Conservation (phyloP, 1,140 invertebrate genomes). For the Trichonephila clavata region DNA sequence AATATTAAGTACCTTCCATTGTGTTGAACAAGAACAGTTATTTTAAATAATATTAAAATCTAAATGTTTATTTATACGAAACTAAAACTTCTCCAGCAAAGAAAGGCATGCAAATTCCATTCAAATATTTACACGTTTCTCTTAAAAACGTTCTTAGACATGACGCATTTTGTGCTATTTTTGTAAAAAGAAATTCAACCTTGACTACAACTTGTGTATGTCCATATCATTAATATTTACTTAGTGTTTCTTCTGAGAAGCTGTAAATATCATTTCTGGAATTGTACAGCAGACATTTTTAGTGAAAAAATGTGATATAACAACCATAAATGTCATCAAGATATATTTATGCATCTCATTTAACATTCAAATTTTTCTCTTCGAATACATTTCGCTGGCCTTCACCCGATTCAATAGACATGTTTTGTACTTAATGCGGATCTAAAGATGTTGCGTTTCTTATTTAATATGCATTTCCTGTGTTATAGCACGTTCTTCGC, state of each 20-base stretch:
- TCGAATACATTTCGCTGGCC: background rate
- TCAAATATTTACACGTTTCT: background rate
- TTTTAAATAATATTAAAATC: too few species aligned
- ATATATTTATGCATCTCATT: conserved; percentile 7
- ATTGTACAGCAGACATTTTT: conserved; percentile 7
- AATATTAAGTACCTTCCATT: too few species aligned
- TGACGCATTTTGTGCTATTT: background rate
- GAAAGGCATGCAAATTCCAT: background rate
- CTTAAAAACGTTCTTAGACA: background rate
- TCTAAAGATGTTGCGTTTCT: background rate
- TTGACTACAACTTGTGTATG: background rate
- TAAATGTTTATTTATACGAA: too few species aligned
- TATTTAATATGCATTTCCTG: conserved; percentile 10
- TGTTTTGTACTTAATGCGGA: background rate
- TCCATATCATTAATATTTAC: conserved; percentile 21
- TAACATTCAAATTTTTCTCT: conserved; percentile 5
- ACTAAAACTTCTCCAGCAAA: background rate
- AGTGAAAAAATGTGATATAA: conserved; percentile 35
- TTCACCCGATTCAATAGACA: conserved; percentile 30
- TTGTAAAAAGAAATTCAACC: background rate
- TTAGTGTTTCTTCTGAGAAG: conserved; percentile 3
- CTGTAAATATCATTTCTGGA: background rate
- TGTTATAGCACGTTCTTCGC: background rate
- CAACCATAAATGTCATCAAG: conserved; percentile 14
- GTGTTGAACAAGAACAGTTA: too few species aligned